Conservation (phyloP, 2,113 vertebrate species). For the Coturnix japonica region DNA sequence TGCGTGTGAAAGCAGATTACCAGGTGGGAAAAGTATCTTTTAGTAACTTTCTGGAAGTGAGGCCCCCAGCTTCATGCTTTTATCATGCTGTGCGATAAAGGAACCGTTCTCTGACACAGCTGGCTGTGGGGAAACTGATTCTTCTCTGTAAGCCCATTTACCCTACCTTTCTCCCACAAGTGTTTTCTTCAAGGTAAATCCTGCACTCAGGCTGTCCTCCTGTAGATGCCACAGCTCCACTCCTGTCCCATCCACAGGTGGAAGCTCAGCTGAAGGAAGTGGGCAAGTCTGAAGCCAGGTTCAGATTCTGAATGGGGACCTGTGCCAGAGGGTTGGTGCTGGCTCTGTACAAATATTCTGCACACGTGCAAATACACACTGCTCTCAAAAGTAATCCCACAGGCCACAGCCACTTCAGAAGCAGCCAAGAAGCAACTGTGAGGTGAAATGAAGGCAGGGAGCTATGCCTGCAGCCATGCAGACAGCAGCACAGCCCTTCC, state of each 20-base stretch:
- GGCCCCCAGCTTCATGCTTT: not conserved
- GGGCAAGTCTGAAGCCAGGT: not conserved
- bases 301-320: not conserved
- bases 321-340: not conserved
- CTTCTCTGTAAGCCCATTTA: not conserved
- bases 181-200: not conserved
- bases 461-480: not conserved
- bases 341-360: not conserved
- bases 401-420: not conserved
- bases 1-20: not conserved
- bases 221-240: not conserved
- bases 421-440: not conserved
- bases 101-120: not conserved
- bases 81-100: not conserved
- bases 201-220: not conserved
- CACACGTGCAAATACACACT: not conserved
- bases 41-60: not conserved
- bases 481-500: not conserved
- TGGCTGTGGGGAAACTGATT: not conserved
- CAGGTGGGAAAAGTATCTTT: not conserved
- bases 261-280: constrained; percentile 25
- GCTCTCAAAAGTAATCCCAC: not conserved
- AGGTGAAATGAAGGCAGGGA: not conserved
- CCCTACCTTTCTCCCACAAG: constrained; percentile 37
- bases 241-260: not conserved